Evolutionary conservation across 2,888 invertebrate genomes (phyloP), one percentile per base, ranked within the genome.

Genomic region (Tetramorium bicarinatum): DNA sequence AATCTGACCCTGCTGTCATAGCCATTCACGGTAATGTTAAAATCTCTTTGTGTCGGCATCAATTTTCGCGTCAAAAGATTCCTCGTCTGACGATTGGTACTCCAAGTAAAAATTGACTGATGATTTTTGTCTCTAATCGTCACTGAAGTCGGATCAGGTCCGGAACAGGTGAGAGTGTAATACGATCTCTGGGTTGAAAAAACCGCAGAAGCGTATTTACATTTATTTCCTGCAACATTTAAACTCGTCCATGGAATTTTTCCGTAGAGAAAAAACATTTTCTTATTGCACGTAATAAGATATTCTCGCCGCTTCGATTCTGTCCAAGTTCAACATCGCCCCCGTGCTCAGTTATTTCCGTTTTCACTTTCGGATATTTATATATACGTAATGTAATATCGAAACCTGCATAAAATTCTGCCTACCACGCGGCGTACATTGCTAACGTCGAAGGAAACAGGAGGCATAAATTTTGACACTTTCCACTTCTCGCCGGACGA

Each of bases 121-220:
- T 95, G 95, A 8, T 92, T 90, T 94, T 94, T 89, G 86, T 95
- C 94, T 88, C 96, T 96, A 67, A 97, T 94, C 85, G 95, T 95
- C 0, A 96, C 95, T 88, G 96, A 96, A 0, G 95, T 91, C 0
- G 97, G 97, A 72, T 96, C 96, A 0, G 96, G 96, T 0, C 96
- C 98, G 29, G 95, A 93, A 93, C 99, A 99, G 0, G 95, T 95
- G 7, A 97, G 95, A 2, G 97, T 96, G 88, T 96, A 97, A 94
- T 97, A 97, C 0, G 96, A 96, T 44, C 96, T 95, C 67, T 96
- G 96, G 38, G 95, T 95, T 87, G 97, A 97, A 66, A 97, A 96
- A 0, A 95, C 95, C 0, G 96, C 96, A 0, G 95, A 91, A 18
- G 96, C 97, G 94, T 93, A 96, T 84, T 95, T 96, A 95, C 96